A percentile compares a stretch with the other conserved stretches of the same genome.
Conservation (phyloP, 92 coral and sea anemone genomes). For the Porites cylindrica region DNA sequence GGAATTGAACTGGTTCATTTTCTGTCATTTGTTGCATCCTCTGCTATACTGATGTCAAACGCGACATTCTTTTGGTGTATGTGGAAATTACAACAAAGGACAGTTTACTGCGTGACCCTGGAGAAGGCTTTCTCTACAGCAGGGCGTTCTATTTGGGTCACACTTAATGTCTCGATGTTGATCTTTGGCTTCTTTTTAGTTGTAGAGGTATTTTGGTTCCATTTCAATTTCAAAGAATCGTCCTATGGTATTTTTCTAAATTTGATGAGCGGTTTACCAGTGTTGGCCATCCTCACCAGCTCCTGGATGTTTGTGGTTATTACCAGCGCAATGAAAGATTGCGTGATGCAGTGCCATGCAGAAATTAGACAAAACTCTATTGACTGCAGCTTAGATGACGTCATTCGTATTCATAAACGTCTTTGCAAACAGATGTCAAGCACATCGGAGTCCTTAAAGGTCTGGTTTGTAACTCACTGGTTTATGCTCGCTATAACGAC, state of each 20-base stretch:
- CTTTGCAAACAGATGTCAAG: conserved; percentile 51
- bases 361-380: conserved; percentile 43
- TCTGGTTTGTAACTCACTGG: conserved; percentile 79
- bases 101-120: conserved; percentile 42
- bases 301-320: conserved; percentile 69
- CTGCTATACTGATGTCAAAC: no score
- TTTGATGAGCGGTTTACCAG: conserved; percentile 20
- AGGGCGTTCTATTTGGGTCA: conserved; percentile 53
- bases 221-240: neutral
- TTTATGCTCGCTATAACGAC: conserved; percentile 46
- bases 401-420: conserved; percentile 58
- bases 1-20: no score
- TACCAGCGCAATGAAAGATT: conserved; percentile 59
- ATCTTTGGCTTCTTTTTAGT: conserved; percentile 31
- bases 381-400: conserved; percentile 46
- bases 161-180: conserved; percentile 45
- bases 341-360: conserved; percentile 38
- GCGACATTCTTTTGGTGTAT: conserved; percentile 69
- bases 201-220: conserved; percentile 20
- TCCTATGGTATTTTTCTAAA: neutral
- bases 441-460: conserved; percentile 60
- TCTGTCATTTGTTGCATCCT: no score
- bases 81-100: conserved; percentile 33
- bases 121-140: conserved; percentile 47
- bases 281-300: conserved; percentile 60